phyloP scores from a whole-genome alignment of 2,113 vertebrate species.

The Myiozetetes cayanensis region DNA sequence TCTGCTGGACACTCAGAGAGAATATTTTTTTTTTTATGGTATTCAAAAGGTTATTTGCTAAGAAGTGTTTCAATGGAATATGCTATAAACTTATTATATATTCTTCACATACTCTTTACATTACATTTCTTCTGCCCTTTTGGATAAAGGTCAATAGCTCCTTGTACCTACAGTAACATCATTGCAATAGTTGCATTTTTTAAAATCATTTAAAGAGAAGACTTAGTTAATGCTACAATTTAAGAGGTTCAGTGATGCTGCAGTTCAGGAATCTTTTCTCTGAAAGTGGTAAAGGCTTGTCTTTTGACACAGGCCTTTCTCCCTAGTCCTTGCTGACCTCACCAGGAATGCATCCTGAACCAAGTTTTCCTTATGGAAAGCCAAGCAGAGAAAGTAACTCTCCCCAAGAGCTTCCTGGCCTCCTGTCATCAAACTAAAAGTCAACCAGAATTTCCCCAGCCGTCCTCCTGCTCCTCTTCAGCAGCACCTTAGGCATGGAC shows the following conservation, averaged over 20 bases:
- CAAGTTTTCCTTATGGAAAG: neutral
- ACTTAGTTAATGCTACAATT: neutral
- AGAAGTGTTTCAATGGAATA: neutral
- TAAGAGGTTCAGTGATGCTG: neutral
- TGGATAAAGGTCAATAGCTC: neutral
- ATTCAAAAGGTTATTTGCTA: neutral
- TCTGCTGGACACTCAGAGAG: neutral
- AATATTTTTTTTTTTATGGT: neutral
- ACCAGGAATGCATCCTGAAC: neutral
- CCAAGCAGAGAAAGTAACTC: neutral
- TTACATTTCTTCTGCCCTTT: neutral
- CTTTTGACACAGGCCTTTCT: neutral
- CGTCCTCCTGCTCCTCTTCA: neutral
- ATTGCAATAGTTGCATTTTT: neutral
- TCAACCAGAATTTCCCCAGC: neutral
- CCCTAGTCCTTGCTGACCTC: neutral
- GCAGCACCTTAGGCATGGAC: neutral
- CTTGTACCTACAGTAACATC: neutral
- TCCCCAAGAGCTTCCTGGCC: too few species aligned
- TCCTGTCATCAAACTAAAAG: neutral
- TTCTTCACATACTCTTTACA: neutral
- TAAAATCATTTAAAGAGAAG: too few species aligned
- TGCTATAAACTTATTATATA: neutral
- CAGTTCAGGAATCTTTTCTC: neutral
- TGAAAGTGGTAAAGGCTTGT: neutral